Base-by-base conservation (phyloP, 2,797 vertebrate genomes). In the Rhadinocentrus ornatus region DNA sequence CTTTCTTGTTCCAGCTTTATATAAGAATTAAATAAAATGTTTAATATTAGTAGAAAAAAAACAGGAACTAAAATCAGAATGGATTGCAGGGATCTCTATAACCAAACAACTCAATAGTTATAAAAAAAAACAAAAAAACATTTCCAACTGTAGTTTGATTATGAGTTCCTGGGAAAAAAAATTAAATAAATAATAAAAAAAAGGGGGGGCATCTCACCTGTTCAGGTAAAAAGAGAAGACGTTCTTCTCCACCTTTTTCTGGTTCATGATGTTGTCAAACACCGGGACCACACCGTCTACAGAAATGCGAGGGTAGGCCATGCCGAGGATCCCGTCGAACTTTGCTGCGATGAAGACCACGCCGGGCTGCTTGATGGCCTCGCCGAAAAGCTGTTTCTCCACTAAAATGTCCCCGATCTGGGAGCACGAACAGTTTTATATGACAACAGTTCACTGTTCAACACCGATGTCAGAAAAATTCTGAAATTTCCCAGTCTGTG, bases 301-400 rank as follows among this genome's bases (percentile, higher is more conserved):
- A 0, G 98, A 93, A 76, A 95, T 95, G 52, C 91, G 86, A 0
- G 95, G 95, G 78, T 92, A 99, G 0, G 92, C 98, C 98, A 99
- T 94, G 83, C 98, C 98, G 18, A 99, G 91, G 88, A 99, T 99
- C 24, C 98, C 97, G 0, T 99, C 97, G 0, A 99, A 99, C 90
- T 96, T 99, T 58, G 98, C 98, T 0, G 95, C 96, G 0, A 98
- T 93, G 79, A 99, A 99, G 0, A 94, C 91, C 15, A 97, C 44
- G 0, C 98, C 97, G 0, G 97, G 98, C 91, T 99, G 96, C 85
- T 97, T 97, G 69, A 88, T 93, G 3, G 98, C 98, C 70, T 99
- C 98, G 0, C 96, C 98, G 0, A 99, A 99, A 4, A 83, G 66
- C 93, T 99, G 98, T 1, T 86, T 69, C n/a, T 88, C 52, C 54